Percentiles rank a stretch among this genome's conserved stretches.
These are phyloP conservation scores for Caranx melampygus DNA, from an alignment of 2,113 vertebrate genomes.

Conservation along the genomic window DNA sequence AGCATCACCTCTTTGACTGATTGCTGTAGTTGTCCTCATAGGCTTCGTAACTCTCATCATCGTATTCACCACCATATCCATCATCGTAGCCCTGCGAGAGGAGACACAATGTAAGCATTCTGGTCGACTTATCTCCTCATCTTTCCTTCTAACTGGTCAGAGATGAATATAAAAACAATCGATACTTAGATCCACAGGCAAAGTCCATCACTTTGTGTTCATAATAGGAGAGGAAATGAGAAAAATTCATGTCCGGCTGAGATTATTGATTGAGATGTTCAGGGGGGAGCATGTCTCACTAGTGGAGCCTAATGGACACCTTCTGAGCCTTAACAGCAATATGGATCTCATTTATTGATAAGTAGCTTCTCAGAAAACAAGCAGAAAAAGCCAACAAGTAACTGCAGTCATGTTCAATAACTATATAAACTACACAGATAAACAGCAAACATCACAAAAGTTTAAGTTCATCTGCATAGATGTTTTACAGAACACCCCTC, in stretches of 20 bases:
- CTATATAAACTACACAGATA: conserved; percentile 26
- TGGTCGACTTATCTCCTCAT: conserved; percentile 30
- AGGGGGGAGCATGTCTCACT: conserved; percentile 65
- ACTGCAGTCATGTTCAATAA: conserved; percentile 27
- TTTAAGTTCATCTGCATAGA: neutral
- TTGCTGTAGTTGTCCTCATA: conserved; percentile 93
- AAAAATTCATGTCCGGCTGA: conserved; percentile 64
- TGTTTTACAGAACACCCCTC: neutral
- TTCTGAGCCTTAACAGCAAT: conserved; percentile 55
- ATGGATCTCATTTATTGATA: conserved; percentile 56
- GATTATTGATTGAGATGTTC: conserved; percentile 69
- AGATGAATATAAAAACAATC: conserved; percentile 63
- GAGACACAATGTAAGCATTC: conserved; percentile 28
- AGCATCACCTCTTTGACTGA: conserved; percentile 92
- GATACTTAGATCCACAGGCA: conserved; percentile 65
- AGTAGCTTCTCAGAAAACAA: conserved; percentile 29
- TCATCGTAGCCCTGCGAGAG: conserved; percentile 92
- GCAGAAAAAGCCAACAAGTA: conserved; percentile 27
- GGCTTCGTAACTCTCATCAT: conserved; percentile 92
- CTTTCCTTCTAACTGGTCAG: conserved; percentile 58
- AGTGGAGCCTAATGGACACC: conserved; percentile 67
- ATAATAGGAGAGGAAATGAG: conserved; percentile 44
- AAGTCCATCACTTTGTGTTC: conserved; percentile 60
- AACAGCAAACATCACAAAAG: neutral
- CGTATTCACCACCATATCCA: conserved; percentile 95